These are phyloP conservation scores for Polyodon spathula DNA, from an alignment of 2,113 vertebrate genomes.

Conservation along the genomic window DNA sequence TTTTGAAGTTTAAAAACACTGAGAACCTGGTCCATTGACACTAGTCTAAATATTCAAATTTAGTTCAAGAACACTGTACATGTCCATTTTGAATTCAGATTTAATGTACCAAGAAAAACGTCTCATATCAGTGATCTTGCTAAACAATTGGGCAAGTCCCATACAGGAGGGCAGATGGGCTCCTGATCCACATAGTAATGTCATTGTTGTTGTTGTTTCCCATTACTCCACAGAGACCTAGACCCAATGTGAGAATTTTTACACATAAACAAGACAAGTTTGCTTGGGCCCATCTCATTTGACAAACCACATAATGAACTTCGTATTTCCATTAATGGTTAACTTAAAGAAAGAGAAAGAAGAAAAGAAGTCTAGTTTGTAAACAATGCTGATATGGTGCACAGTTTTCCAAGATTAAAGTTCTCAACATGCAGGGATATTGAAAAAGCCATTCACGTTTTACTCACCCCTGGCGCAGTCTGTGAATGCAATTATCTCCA, in stretches of 20 bases:
- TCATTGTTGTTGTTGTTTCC: slow-evolving; percentile 18
- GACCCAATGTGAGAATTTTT: slow-evolving; percentile 26
- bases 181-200: slow-evolving; percentile 45
- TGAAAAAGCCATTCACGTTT: accelerated
- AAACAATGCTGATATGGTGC: no score
- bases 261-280: slow-evolving; percentile 11
- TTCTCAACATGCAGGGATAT: accelerated
- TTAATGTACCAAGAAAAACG: no score
- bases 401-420: no score
- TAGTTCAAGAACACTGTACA: no score
- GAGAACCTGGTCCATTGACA: no score
- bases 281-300: not conserved
- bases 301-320: not conserved
- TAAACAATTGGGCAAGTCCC: no score
- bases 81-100: no score
- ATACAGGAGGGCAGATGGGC: slow-evolving; percentile 26
- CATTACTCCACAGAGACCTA: slow-evolving; percentile 21
- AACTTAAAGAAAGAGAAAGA: not conserved
- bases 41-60: no score
- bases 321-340: no score
- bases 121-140: slow-evolving; percentile 35
- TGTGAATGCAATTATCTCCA: slow-evolving; percentile 54
- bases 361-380: not conserved
- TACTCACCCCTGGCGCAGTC: slow-evolving; percentile 71
- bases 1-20: no score